Conservation (phyloP, 2,888 invertebrate genomes). For the Microdon myrmicae region DNA sequence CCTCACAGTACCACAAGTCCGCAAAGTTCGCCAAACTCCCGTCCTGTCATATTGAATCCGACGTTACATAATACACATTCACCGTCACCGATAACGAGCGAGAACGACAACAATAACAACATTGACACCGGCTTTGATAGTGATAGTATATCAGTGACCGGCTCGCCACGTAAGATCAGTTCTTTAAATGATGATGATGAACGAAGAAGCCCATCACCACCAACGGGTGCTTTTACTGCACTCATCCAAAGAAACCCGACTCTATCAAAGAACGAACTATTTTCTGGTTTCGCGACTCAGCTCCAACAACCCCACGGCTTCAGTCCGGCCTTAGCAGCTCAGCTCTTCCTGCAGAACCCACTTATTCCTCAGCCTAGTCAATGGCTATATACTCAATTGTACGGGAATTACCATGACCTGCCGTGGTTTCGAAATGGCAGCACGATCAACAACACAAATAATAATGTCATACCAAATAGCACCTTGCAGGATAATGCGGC, state of each 20-base stretch:
- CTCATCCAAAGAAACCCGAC: constrained; percentile 63
- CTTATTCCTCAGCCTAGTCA: constrained; percentile 80
- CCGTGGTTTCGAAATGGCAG: constrained; percentile 72
- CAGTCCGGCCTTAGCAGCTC: constrained; percentile 74
- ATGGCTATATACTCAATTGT: constrained; percentile 82
- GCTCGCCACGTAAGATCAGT: constrained; percentile 67
- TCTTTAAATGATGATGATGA: constrained; percentile 67
- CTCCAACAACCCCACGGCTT: constrained; percentile 67
- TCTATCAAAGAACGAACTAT: constrained; percentile 64
- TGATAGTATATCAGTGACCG: constrained; percentile 67
- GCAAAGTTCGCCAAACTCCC: constrained; percentile 70
- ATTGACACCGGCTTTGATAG: constrained; percentile 66
- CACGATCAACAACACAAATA: constrained; percentile 54
- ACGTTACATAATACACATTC: constrained; percentile 48
- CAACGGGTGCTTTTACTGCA: constrained; percentile 66
- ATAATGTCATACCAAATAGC: constrained; percentile 50
- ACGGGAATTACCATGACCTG: constrained; percentile 76
- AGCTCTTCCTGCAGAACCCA: constrained; percentile 79
- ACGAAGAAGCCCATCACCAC: constrained; percentile 62
- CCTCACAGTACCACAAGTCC: constrained; percentile 80
- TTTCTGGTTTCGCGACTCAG: constrained; percentile 67
- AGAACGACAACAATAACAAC: constrained; percentile 65
- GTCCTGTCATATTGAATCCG: constrained; percentile 54
- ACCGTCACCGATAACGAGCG: constrained; percentile 63
- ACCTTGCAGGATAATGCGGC: constrained; percentile 53